These are phyloP conservation scores for Magallana ariakensis DNA, from an alignment of 1,140 invertebrate genomes.

Conservation along the genomic window DNA sequence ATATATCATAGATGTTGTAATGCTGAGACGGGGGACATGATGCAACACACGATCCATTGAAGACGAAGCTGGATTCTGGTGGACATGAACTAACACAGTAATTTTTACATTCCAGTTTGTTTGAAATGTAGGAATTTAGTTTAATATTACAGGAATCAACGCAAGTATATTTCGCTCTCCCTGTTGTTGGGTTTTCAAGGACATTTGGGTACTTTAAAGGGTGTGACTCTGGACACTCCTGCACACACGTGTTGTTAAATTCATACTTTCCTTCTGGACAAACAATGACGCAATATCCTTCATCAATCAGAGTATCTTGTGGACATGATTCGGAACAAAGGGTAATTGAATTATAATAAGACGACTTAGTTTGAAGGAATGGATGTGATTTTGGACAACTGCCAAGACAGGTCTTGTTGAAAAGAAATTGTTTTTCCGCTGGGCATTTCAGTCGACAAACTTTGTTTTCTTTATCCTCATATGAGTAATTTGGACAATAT, in stretches of 20 bases:
- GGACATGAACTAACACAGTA: not conserved
- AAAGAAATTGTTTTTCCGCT: not conserved
- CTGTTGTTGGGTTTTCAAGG: not conserved
- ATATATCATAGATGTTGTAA: not conserved
- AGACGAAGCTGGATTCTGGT: not conserved
- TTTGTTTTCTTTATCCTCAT: not conserved
- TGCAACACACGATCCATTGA: not conserved
- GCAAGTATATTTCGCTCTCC: not conserved
- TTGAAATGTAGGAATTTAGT: not conserved
- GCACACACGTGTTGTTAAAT: slow-evolving; percentile 12
- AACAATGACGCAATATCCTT: not conserved
- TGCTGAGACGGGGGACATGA: not conserved
- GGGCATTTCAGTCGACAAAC: not conserved
- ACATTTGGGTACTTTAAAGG: not conserved
- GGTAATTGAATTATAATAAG: not conserved
- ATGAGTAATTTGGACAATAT: not conserved
- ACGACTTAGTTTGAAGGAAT: not conserved
- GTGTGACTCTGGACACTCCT: not conserved
- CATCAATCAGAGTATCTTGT: not conserved
- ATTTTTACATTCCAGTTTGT: not conserved
- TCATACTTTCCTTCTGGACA: slow-evolving; percentile 37
- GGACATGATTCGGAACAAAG: not conserved
- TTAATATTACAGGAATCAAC: not conserved
- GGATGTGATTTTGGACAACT: not conserved
- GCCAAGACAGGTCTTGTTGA: not conserved